These are phyloP conservation scores for Hepsetus odoe DNA, from an alignment of 2,113 vertebrate genomes.

Conservation along the genomic window DNA sequence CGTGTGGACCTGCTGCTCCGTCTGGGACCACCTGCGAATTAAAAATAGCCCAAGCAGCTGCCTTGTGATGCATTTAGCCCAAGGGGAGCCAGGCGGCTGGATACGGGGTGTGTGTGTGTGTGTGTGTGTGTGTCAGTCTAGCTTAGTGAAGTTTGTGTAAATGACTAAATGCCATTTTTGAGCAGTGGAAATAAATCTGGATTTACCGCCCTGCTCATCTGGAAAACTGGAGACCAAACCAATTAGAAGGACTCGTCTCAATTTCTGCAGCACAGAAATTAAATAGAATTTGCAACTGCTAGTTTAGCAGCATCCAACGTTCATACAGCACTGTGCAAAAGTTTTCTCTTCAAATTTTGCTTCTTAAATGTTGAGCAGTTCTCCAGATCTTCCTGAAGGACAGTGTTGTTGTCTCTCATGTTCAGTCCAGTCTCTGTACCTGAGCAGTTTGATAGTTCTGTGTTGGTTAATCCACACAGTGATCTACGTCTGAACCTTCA, in stretches of 20 bases:
- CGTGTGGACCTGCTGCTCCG: constrained; percentile 24
- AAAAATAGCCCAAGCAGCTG: constrained; percentile 53
- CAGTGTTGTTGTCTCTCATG: too few relatives aligned
- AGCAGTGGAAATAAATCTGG: constrained; percentile 38
- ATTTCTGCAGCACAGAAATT: too few relatives aligned
- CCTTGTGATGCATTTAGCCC: constrained; percentile 39
- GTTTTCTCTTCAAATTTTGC: neutral
- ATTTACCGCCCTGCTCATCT: constrained; percentile 15
- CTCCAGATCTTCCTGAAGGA: too few relatives aligned
- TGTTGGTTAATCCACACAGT: too few relatives aligned
- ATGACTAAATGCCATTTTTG: constrained; percentile 6
- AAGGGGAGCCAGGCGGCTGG: constrained; percentile 2
- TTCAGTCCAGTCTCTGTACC: too few relatives aligned
- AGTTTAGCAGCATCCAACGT: too few relatives aligned
- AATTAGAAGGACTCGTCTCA: too few relatives aligned
- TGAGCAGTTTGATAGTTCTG: too few relatives aligned
- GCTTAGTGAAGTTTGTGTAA: constrained; percentile 26
- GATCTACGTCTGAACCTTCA: too few relatives aligned
- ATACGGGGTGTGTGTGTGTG: constrained; percentile 11
- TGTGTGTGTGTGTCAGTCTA: constrained; percentile 30
- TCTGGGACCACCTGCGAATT: constrained; percentile 45
- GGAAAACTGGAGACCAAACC: too few relatives aligned
- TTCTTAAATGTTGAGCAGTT: too few relatives aligned
- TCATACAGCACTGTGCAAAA: neutral
- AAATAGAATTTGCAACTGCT: too few relatives aligned